phyloP scores from a whole-genome alignment of 2,113 vertebrate genomes.

The Cynoglossus semilaevis region DNA sequence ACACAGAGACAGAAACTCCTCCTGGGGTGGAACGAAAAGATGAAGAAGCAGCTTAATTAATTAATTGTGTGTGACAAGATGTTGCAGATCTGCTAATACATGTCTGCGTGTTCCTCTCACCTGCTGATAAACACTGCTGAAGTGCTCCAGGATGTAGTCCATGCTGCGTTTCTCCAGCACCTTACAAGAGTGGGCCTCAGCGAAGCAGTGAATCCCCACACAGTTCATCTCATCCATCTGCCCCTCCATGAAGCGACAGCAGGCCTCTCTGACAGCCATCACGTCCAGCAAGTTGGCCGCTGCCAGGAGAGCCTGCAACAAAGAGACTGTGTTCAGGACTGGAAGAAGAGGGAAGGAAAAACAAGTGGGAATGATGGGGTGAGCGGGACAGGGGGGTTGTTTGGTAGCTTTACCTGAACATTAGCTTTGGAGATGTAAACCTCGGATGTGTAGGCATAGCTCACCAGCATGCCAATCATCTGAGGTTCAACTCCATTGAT shows the following conservation, averaged over 20 bases:
- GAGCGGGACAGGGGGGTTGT: not conserved
- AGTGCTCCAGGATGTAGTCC: slow-evolving; percentile 80
- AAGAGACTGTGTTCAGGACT: not conserved
- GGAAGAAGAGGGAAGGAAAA: accelerated
- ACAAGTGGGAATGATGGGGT: not conserved
- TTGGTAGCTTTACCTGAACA: slow-evolving; percentile 66
- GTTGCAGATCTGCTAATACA: not conserved
- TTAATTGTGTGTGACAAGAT: not conserved
- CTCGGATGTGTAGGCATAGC: slow-evolving; percentile 79
- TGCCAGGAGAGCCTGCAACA: slow-evolving; percentile 71
- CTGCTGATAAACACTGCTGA: slow-evolving; percentile 73
- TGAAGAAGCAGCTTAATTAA: not conserved
- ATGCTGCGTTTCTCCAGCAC: slow-evolving; percentile 76
- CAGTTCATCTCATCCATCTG: slow-evolving; percentile 83
- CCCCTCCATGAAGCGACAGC: slow-evolving; percentile 78
- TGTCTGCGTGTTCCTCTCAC: slow-evolving; percentile 36
- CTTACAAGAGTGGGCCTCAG: slow-evolving; percentile 78
- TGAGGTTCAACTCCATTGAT: slow-evolving; percentile 81
- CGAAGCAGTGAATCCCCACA: slow-evolving; percentile 81
- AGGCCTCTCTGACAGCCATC: slow-evolving; percentile 79
- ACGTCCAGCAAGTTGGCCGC: slow-evolving; percentile 80
- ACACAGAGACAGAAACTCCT: slow-evolving; percentile 79
- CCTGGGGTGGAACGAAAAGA: slow-evolving; percentile 42
- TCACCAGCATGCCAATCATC: slow-evolving; percentile 82
- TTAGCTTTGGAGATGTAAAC: slow-evolving; percentile 80